Conservation (phyloP, 2,113 vertebrate species). For the Pampusana beccarii region DNA sequence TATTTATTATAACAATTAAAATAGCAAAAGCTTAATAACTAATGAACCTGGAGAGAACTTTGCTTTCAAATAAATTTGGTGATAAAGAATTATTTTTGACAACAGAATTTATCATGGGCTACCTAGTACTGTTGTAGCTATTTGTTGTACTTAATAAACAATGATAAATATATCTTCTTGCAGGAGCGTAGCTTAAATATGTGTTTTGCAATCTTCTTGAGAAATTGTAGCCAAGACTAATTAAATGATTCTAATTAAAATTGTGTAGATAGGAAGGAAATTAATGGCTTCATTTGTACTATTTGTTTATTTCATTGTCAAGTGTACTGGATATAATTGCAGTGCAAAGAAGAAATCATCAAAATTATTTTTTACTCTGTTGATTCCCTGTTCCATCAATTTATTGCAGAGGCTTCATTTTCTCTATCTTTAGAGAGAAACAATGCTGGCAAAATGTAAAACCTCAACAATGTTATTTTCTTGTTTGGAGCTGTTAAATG, state of each 20-base stretch:
- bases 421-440: constrained; percentile 47
- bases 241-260: constrained; percentile 81
- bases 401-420: constrained; percentile 40
- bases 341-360: constrained; percentile 70
- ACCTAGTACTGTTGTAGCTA: constrained; percentile 39
- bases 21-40: constrained; percentile 72
- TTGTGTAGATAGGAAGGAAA: constrained; percentile 71
- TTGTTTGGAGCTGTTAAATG: constrained; percentile 44
- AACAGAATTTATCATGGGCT: constrained; percentile 59
- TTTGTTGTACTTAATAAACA: constrained; percentile 63
- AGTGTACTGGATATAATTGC: constrained; percentile 71
- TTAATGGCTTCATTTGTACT: constrained; percentile 77
- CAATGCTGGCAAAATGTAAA: constrained; percentile 50
- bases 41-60: constrained; percentile 69
- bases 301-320: constrained; percentile 76
- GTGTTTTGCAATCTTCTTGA: constrained; percentile 55
- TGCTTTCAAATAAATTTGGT: constrained; percentile 68
- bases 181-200: constrained; percentile 36
- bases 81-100: constrained; percentile 68
- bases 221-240: constrained; percentile 72
- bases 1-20: constrained; percentile 79
- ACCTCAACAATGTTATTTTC: constrained; percentile 47
- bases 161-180: constrained; percentile 63
- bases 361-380: constrained; percentile 66
- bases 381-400: constrained; percentile 57